Conservation (phyloP, 2,113 vertebrate genomes). For the Axis porcinus region DNA sequence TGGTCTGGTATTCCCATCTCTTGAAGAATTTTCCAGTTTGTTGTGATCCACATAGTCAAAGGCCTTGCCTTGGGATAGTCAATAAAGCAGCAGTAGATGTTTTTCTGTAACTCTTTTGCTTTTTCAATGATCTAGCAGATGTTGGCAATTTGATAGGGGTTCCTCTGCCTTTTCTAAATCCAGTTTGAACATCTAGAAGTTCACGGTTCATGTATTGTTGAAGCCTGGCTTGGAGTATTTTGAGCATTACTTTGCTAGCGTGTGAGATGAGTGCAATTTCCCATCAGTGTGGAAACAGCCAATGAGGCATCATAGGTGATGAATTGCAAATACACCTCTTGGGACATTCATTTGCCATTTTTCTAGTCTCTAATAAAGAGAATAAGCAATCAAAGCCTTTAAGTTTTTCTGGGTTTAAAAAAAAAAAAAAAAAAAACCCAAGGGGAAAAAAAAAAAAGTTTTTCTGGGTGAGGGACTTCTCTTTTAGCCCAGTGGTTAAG, state of each 20-base stretch:
- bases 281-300: not conserved
- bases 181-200: not conserved
- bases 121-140: not conserved
- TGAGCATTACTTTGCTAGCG: not conserved
- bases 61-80: not conserved
- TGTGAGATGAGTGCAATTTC: not conserved
- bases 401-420: not conserved
- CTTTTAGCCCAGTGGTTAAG: not conserved
- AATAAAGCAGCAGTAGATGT: not conserved
- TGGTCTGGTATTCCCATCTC: not conserved
- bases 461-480: not conserved
- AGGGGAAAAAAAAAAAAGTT: too few species aligned
- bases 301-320: not conserved
- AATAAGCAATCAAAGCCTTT: not conserved
- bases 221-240: not conserved
- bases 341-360: not conserved
- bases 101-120: not conserved
- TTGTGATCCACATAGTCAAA: not conserved
- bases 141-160: not conserved
- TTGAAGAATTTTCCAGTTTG: not conserved
- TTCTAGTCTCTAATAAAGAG: not conserved
- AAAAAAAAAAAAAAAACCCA: too few species aligned
- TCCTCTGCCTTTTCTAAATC: not conserved
- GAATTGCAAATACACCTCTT: not conserved
- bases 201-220: not conserved